A percentile compares a stretch with the other conserved stretches of the same genome.
These are phyloP conservation scores for Leptinotarsa defecta DNA, from an alignment of 1,140 invertebrate genomes.

Conservation along the genomic window DNA sequence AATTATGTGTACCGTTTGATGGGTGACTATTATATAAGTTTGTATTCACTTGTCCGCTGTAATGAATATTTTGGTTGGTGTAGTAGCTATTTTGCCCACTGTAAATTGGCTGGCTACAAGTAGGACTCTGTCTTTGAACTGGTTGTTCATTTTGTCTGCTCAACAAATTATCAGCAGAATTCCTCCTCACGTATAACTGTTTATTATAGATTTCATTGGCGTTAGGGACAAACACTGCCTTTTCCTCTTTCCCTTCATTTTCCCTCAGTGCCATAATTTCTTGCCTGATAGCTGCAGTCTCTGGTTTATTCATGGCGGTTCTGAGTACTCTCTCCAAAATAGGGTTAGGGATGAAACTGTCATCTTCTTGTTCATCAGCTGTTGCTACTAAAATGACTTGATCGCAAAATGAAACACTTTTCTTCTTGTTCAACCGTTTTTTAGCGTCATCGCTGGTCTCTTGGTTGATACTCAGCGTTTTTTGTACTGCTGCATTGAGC, in stretches of 20 bases:
- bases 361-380: slow-evolving; percentile 87
- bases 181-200: not conserved
- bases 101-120: not conserved
- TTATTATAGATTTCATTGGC: not conserved
- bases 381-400: slow-evolving; percentile 90
- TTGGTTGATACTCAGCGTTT: slow-evolving; percentile 49
- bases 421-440: slow-evolving; percentile 74
- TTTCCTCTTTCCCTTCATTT: not conserved
- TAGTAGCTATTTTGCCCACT: not conserved
- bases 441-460: slow-evolving; percentile 25
- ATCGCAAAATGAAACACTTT: slow-evolving; percentile 92
- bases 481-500: slow-evolving; percentile 59
- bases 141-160: slow-evolving; percentile 5
- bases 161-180: not conserved
- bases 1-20: not conserved
- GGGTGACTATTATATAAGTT: not conserved
- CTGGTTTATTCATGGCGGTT: slow-evolving; percentile 76
- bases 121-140: not conserved
- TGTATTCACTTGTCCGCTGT: not conserved
- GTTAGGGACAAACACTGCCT: not conserved
- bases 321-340: slow-evolving; percentile 84
- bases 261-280: slow-evolving; percentile 51
- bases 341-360: slow-evolving; percentile 88
- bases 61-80: not conserved
- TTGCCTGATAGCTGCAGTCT: slow-evolving; percentile 62